A percentile compares a stretch with the other conserved stretches of the same genome.
These are phyloP conservation scores for Stenodema calcarata DNA, from an alignment of 2,888 invertebrate species.

Conservation along the genomic window DNA sequence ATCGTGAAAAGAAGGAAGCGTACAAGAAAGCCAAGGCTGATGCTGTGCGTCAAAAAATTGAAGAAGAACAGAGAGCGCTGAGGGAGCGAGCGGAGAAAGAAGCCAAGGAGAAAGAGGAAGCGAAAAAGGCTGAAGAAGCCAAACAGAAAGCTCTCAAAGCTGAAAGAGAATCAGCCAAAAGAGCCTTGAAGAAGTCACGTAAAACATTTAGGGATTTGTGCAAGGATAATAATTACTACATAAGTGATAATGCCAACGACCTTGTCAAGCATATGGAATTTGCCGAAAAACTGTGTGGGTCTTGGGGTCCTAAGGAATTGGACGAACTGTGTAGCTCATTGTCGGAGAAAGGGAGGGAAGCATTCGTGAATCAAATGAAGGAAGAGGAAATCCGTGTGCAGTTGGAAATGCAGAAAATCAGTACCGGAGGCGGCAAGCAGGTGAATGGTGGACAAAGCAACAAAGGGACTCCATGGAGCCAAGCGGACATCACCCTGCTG, in stretches of 20 bases:
- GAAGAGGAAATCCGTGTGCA: constrained; percentile 79
- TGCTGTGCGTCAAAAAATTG: constrained; percentile 80
- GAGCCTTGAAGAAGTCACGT: constrained; percentile 84
- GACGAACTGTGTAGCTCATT: constrained; percentile 78
- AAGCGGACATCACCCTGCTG: constrained; percentile 84
- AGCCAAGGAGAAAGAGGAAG: constrained; percentile 74
- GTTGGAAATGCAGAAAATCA: constrained; percentile 71
- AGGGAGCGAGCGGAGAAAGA: constrained; percentile 71
- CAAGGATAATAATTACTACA: constrained; percentile 83
- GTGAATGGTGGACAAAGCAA: constrained; percentile 43
- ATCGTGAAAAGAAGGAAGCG: constrained; percentile 87
- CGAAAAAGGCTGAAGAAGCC: constrained; percentile 82
- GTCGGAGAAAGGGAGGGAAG: constrained; percentile 69
- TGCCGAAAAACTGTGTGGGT: constrained; percentile 90
- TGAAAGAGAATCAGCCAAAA: constrained; percentile 85
- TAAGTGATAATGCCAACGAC: constrained; percentile 70
- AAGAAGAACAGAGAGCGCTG: constrained; percentile 76
- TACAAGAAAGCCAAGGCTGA: constrained; percentile 85
- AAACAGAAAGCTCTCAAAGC: constrained; percentile 81
- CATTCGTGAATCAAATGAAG: constrained; percentile 72
- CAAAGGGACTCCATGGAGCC: constrained; percentile 70
- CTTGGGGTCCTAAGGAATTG: constrained; percentile 73
- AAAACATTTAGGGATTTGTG: constrained; percentile 80
- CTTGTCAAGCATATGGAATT: constrained; percentile 84
- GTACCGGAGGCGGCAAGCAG: constrained; percentile 54